Conservation (phyloP, 2,888 invertebrate species). For the Volucella inflata region DNA sequence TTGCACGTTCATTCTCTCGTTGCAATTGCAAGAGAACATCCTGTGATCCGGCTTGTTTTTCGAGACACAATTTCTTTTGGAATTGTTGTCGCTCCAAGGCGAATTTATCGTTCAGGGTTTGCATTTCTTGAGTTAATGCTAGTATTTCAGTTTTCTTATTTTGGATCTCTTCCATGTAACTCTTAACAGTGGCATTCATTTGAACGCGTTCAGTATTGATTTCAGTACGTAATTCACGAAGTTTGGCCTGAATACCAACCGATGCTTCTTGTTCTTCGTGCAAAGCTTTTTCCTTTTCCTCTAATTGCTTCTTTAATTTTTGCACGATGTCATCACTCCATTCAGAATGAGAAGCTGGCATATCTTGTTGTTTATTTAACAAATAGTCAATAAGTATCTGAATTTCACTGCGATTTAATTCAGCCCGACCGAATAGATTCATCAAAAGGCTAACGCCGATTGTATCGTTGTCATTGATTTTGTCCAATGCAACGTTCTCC, state of each 20-base stretch:
- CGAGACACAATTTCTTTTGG: conserved; percentile 81
- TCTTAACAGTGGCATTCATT: conserved; percentile 80
- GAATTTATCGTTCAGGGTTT: conserved; percentile 81
- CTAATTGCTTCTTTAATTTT: conserved; percentile 93
- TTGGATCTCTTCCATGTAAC: conserved; percentile 81
- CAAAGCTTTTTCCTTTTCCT: conserved; percentile 92
- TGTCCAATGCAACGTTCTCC: conserved; percentile 83
- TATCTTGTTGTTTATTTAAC: conserved; percentile 94
- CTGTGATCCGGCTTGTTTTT: conserved; percentile 82
- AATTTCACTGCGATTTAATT: conserved; percentile 93
- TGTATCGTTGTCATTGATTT: conserved; percentile 88
- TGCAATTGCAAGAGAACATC: conserved; percentile 81
- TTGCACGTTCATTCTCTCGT: conserved; percentile 75
- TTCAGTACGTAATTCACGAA: conserved; percentile 89
- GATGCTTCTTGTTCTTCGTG: conserved; percentile 90
- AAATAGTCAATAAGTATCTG: conserved; percentile 95
- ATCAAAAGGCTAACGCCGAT: conserved; percentile 89
- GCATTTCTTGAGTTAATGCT: conserved; percentile 81
- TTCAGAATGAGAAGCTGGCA: conserved; percentile 90
- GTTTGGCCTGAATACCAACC: conserved; percentile 89
- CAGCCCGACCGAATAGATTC: conserved; percentile 91
- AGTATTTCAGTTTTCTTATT: conserved; percentile 81
- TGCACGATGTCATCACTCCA: conserved; percentile 96
- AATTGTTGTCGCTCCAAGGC: conserved; percentile 82
- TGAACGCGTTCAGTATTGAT: conserved; percentile 82